A percentile compares a stretch with the other conserved stretches of the same genome.
These are phyloP conservation scores for Pheosia gnoma DNA, from an alignment of 2,888 invertebrate species.

Conservation along the genomic window DNA sequence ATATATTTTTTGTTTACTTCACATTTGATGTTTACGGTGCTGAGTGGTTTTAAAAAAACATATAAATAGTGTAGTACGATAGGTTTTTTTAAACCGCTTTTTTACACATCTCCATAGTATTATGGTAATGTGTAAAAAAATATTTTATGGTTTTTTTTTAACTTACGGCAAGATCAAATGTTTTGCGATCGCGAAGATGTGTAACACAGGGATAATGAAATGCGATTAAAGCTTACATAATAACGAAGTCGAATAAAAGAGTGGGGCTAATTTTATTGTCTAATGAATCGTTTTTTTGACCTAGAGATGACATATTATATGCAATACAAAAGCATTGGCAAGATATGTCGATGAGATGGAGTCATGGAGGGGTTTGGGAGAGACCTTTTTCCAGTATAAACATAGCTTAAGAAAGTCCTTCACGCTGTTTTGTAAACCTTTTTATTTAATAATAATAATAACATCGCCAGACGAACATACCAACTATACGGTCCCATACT, in stretches of 20 bases:
- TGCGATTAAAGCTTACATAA: constrained; percentile 16
- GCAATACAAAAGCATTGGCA: too few relatives aligned
- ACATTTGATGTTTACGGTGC: constrained; percentile 28
- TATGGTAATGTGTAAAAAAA: background rate
- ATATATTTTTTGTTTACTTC: constrained; percentile 34
- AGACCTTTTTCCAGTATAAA: too few relatives aligned
- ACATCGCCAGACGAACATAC: too few relatives aligned
- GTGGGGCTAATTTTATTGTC: constrained; percentile 25
- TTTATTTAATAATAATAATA: too few relatives aligned
- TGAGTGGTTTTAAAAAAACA: constrained; percentile 34
- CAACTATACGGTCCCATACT: too few relatives aligned
- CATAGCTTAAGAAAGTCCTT: too few relatives aligned
- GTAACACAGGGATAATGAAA: constrained; percentile 14
- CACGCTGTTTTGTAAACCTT: background rate
- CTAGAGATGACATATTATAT: too few relatives aligned
- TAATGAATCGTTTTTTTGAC: constrained; percentile 20
- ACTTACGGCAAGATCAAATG: constrained; percentile 6
- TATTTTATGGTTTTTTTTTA: constrained; percentile 8
- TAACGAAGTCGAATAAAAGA: constrained; percentile 10
- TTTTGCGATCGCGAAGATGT: constrained; percentile 15
- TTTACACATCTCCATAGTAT: background rate
- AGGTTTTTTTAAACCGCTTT: constrained; percentile 18
- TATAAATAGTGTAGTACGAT: constrained; percentile 23
- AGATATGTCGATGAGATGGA: too few relatives aligned
- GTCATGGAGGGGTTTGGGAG: too few relatives aligned